Percentiles rank a stretch among this genome's conserved stretches.
Evolutionary conservation across 2,888 invertebrate species (phyloP).

Genomic region (Trachelus troglodyta): DNA sequence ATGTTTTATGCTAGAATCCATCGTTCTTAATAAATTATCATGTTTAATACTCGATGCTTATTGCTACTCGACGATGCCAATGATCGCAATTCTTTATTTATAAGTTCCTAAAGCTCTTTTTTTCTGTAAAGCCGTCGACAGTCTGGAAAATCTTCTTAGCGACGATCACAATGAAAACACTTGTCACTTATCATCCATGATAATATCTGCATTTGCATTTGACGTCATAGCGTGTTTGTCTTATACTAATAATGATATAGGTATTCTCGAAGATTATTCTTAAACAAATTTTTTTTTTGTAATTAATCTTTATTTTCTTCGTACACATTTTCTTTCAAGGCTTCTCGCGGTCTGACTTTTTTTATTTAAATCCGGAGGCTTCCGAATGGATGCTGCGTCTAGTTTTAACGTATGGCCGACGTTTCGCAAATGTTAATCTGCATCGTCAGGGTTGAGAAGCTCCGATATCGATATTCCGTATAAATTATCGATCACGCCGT

Average conservation of each 20-base stretch:
- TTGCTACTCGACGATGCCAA: neutral
- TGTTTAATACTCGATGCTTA: constrained; percentile 31
- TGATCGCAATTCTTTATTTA: too few species aligned
- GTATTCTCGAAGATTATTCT: neutral
- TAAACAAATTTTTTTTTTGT: neutral
- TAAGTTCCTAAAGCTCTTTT: too few species aligned
- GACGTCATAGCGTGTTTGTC: neutral
- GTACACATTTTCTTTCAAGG: too few species aligned
- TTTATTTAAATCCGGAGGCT: too few species aligned
- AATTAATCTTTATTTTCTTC: neutral
- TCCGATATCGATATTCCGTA: neutral
- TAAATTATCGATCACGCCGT: neutral
- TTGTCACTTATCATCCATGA: neutral
- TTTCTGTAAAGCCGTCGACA: too few species aligned
- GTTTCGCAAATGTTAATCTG: too few species aligned
- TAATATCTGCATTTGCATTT: neutral
- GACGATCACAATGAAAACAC: neutral
- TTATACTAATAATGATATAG: neutral
- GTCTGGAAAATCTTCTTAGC: neutral
- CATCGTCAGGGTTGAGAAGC: too few species aligned
- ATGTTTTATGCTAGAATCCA: constrained; percentile 32
- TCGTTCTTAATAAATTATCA: constrained; percentile 48
- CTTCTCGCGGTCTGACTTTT: too few species aligned
- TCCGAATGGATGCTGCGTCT: too few species aligned
- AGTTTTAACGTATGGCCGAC: too few species aligned